A percentile compares a stretch with the other conserved stretches of the same genome.
phyloP scores from a whole-genome alignment of 1,140 invertebrate genomes.

The Orius insidiosus region DNA sequence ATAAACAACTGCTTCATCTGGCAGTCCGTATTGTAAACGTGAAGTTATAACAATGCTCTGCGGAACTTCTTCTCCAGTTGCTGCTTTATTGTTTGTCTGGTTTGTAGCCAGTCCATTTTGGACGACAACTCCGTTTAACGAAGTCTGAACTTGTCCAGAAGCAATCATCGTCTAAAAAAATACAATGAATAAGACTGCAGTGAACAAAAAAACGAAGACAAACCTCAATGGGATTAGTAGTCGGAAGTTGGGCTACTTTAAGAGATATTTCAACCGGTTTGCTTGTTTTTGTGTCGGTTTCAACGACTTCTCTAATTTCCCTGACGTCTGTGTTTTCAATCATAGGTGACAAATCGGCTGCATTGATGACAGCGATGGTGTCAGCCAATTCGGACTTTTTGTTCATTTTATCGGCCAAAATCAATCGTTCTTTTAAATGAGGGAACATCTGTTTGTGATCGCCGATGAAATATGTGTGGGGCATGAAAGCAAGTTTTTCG shows the following conservation, averaged over 20 bases:
- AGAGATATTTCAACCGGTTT: conserved; percentile 76
- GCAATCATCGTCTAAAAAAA: conserved; percentile 57
- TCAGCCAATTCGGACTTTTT: conserved; percentile 39
- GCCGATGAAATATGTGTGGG: conserved; percentile 95
- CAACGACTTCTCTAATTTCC: conserved; percentile 43
- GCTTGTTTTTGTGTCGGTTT: conserved; percentile 24
- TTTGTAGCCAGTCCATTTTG: conserved; percentile 90
- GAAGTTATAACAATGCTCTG: conserved; percentile 88
- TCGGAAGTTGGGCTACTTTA: conserved; percentile 85
- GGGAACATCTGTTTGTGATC: conserved; percentile 99
- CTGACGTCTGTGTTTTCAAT: conserved; percentile 84
- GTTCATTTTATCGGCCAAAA: conserved; percentile 49
- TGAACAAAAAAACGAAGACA: neutral
- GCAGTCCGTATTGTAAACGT: conserved; percentile 85
- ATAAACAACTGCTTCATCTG: conserved; percentile 90
- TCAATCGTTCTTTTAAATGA: conserved; percentile 78
- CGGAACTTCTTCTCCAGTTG: conserved; percentile 94
- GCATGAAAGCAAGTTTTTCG: conserved; percentile 97
- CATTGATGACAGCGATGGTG: conserved; percentile 88
- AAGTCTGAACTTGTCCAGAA: conserved; percentile 78
- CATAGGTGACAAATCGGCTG: conserved; percentile 77
- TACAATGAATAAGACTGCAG: neutral
- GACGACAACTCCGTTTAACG: conserved; percentile 74
- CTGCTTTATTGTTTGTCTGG: conserved; percentile 92
- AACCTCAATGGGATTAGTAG: conserved; percentile 74